These are phyloP conservation scores for Anhinga rufa DNA, from an alignment of 2,113 vertebrate genomes.

Conservation along the genomic window DNA sequence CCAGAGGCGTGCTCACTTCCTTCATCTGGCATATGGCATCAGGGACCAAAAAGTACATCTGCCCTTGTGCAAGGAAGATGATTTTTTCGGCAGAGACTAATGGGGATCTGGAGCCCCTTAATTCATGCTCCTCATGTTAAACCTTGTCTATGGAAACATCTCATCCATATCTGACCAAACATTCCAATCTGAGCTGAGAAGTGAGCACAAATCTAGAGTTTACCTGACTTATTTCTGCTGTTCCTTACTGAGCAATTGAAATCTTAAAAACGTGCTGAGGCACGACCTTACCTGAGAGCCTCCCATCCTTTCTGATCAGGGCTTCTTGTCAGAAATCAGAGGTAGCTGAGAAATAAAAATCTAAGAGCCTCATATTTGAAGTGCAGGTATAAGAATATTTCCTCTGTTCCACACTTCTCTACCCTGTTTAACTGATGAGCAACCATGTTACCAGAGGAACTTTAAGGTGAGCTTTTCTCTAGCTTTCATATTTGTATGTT, in stretches of 20 bases:
- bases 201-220: not conserved
- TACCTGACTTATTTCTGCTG: not conserved
- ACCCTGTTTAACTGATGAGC: not conserved
- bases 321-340: not conserved
- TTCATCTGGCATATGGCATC: not conserved
- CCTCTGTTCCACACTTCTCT: not conserved
- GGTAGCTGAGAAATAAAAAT: not conserved
- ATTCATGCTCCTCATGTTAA: not conserved
- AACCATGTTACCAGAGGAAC: not conserved
- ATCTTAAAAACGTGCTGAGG: not conserved
- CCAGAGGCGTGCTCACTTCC: rapidly evolving
- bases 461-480: not conserved
- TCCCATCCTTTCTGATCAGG: not conserved
- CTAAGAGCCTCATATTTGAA: not conserved
- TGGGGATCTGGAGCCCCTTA: not conserved
- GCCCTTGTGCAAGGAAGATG: not conserved
- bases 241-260: not conserved
- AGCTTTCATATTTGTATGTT: not conserved
- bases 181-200: not conserved
- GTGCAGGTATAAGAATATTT: not conserved
- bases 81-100: not conserved
- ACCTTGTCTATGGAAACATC: not conserved
- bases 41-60: not conserved
- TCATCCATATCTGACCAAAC: not conserved
- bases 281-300: not conserved